Evolutionary conservation across 2,113 vertebrate genomes (phyloP).

Genomic region (Scolopax mira): DNA sequence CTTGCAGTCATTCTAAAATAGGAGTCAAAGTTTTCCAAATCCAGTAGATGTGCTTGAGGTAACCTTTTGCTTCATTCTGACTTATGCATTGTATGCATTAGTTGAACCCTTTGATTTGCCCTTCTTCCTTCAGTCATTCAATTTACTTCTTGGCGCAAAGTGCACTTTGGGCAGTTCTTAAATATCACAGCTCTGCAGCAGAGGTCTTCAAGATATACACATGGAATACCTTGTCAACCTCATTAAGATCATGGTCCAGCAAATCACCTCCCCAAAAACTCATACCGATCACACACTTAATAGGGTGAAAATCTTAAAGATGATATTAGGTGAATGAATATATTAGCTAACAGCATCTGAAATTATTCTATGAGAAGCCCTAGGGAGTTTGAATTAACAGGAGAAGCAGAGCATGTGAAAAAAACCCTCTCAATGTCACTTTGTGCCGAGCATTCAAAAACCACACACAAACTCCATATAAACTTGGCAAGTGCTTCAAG

Average conservation of each 20-base stretch:
- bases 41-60: neutral
- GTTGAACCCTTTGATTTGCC: neutral
- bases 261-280: neutral
- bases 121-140: neutral
- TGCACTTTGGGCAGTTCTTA: neutral
- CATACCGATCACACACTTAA: neutral
- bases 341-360: slow-evolving; percentile 23
- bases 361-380: slow-evolving; percentile 8
- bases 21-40: neutral
- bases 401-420: slow-evolving; percentile 18
- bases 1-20: neutral
- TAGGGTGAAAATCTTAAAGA: slow-evolving; percentile 5
- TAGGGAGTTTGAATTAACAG: neutral
- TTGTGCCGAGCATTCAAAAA: slow-evolving; percentile 24
- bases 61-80: neutral
- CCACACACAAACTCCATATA: slow-evolving; percentile 33
- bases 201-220: neutral
- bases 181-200: neutral
- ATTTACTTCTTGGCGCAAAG: neutral
- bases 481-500: slow-evolving; percentile 42
- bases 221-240: neutral
- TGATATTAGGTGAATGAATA: slow-evolving; percentile 23
- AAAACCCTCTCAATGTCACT: neutral
- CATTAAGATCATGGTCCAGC: neutral
- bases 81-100: neutral